These are phyloP conservation scores for Amblyteles armatorius DNA, from an alignment of 2,888 invertebrate species.

Conservation along the genomic window DNA sequence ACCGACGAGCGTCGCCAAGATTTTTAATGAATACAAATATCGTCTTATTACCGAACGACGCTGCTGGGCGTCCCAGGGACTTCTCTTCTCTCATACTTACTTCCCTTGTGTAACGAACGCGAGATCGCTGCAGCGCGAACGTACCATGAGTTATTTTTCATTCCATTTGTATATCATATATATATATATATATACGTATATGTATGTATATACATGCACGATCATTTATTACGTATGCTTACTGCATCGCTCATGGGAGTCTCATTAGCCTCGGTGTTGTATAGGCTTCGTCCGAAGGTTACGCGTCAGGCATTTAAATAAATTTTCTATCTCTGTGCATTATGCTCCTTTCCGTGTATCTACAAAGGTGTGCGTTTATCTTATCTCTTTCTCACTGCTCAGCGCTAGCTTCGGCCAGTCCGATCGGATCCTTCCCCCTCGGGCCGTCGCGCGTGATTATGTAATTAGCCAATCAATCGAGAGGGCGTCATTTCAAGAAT, in stretches of 20 bases:
- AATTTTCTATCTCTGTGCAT: conserved; percentile 44
- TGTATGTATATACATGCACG: conserved; percentile 26
- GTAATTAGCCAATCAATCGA: conserved; percentile 9
- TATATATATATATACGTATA: neutral
- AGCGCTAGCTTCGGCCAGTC: neutral
- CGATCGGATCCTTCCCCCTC: neutral
- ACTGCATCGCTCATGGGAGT: conserved; percentile 64
- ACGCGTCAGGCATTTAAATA: conserved; percentile 62
- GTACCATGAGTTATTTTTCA: conserved; percentile 24
- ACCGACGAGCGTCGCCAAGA: neutral
- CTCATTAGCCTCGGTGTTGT: conserved; percentile 65
- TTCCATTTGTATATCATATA: conserved; percentile 49
- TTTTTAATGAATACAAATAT: conserved; percentile 38
- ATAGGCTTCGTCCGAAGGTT: conserved; percentile 56
- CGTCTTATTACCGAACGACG: conserved; percentile 45
- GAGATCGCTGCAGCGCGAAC: conserved; percentile 6
- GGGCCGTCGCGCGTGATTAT: neutral
- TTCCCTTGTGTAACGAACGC: conserved; percentile 30
- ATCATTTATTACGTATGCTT: conserved; percentile 65
- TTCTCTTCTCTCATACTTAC: conserved; percentile 15
- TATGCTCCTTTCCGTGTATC: conserved; percentile 20
- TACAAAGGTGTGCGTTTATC: conserved; percentile 1
- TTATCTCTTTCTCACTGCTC: neutral
- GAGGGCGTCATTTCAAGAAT: neutral
- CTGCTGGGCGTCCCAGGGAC: conserved; percentile 19